Conservation (phyloP, 2,113 vertebrate species). For the Aptenodytes forsteri region DNA sequence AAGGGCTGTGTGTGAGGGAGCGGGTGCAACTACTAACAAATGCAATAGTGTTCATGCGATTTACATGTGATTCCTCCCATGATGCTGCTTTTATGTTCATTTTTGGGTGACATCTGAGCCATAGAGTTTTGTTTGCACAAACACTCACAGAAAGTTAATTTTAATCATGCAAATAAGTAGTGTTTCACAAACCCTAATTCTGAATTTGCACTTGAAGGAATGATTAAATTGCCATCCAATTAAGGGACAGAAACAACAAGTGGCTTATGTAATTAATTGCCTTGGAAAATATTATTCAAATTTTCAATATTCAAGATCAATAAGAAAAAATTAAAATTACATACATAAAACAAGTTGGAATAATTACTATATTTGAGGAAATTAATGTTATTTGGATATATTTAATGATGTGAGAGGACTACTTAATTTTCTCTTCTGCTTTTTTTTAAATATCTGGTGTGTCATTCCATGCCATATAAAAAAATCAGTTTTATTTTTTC, state of each 20-base stretch:
- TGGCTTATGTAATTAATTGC: neutral
- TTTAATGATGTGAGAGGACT: neutral
- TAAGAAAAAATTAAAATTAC: neutral
- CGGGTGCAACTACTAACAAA: neutral
- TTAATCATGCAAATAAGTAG: neutral
- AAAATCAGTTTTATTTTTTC: neutral
- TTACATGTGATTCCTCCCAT: neutral
- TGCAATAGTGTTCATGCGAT: neutral
- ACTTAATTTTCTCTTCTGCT: neutral
- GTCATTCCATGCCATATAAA: neutral
- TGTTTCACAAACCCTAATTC: neutral
- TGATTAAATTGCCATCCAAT: neutral
- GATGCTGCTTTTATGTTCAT: neutral
- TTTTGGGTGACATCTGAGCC: neutral
- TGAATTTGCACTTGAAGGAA: neutral
- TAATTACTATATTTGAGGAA: neutral
- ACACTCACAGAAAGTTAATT: neutral
- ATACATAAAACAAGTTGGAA: neutral
- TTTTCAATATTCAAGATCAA: neutral
- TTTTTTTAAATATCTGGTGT: neutral
- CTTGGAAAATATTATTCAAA: neutral
- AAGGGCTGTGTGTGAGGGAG: neutral
- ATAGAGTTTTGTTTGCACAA: neutral
- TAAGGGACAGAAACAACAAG: neutral
- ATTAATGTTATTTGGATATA: neutral